Percentiles rank a stretch among this genome's conserved stretches.
Conservation (phyloP, 2,113 vertebrate species). For the Tetraodon nigroviridis region DNA sequence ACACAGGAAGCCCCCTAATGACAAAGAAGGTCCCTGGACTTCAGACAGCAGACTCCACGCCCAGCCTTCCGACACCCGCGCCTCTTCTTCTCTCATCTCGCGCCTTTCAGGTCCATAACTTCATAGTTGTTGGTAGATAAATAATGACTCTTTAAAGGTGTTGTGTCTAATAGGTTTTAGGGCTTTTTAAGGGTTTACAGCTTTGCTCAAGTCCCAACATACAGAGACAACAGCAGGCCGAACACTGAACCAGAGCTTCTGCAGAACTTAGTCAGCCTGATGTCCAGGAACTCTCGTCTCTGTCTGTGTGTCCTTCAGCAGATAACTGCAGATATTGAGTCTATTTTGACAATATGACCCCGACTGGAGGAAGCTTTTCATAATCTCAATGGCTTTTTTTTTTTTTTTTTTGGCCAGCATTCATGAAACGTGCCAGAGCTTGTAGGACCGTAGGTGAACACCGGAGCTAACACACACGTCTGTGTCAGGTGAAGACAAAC, state of each 20-base stretch:
- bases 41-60: slow-evolving; percentile 57
- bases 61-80: slow-evolving; percentile 38
- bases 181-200: slow-evolving; percentile 16
- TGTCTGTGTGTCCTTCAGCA: slow-evolving; percentile 16
- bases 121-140: slow-evolving; percentile 3
- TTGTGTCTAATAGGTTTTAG: neutral
- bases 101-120: slow-evolving; percentile 11
- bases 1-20: slow-evolving; percentile 64
- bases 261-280: slow-evolving; percentile 50
- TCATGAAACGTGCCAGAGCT: slow-evolving; percentile 38
- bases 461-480: slow-evolving; percentile 39
- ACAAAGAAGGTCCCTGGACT: slow-evolving; percentile 56
- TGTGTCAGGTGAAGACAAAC: slow-evolving; percentile 21
- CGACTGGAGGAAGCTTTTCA: slow-evolving; percentile 22
- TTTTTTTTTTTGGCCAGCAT: slow-evolving; percentile 21
- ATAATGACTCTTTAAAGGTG: neutral
- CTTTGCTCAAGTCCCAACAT: slow-evolving; percentile 14
- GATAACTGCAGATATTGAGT: neutral
- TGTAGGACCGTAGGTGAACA: slow-evolving; percentile 38
- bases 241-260: slow-evolving; percentile 46
- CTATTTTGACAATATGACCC: neutral
- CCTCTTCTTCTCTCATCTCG: slow-evolving; percentile 33
- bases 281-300: slow-evolving; percentile 16
- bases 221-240: slow-evolving; percentile 29
- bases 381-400: slow-evolving; percentile 31